Evolutionary conservation across 2,888 invertebrate species (phyloP).

Genomic region (Philereme transversata): DNA sequence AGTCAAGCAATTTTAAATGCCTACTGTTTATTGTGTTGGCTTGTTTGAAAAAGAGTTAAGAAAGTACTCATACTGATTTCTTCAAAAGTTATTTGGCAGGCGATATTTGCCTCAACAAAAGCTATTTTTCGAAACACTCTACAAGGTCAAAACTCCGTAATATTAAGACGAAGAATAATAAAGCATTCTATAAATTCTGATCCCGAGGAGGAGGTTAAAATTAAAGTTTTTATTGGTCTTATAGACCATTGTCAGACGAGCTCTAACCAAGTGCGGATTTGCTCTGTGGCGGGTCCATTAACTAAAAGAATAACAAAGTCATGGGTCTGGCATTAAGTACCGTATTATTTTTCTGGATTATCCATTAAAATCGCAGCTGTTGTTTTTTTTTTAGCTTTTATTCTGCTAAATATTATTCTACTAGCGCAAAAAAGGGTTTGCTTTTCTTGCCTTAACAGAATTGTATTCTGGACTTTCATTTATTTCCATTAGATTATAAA

Average conservation of each 20-base stretch:
- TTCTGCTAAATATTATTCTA: conserved; percentile 9
- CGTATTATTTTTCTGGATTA: conserved; percentile 34
- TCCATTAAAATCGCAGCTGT: conserved; percentile 27
- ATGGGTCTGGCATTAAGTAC: conserved; percentile 28
- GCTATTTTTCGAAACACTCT: conserved; percentile 18
- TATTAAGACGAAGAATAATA: conserved; percentile 30
- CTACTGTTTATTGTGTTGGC: conserved; percentile 15
- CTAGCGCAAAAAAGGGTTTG: not conserved
- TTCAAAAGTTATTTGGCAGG: conserved; percentile 6
- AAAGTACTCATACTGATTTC: too few relatives aligned
- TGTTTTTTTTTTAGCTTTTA: conserved; percentile 27
- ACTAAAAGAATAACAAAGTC: conserved; percentile 35
- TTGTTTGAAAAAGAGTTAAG: not conserved
- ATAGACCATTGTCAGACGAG: conserved; percentile 31
- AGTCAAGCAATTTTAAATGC: conserved; percentile 38
- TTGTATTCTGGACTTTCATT: not conserved
- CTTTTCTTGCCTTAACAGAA: not conserved
- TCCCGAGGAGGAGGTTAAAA: conserved; percentile 25
- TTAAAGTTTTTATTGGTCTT: conserved; percentile 37
- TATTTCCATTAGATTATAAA: not conserved
- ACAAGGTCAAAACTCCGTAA: conserved; percentile 21
- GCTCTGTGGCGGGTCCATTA: conserved; percentile 31
- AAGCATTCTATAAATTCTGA: conserved; percentile 28
- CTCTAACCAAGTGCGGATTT: conserved; percentile 27
- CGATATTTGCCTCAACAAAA: not conserved